Evolutionary conservation across 2,113 vertebrate species (phyloP), one percentile per base, ranked within the genome.

Genomic region (Origma solitaria): DNA sequence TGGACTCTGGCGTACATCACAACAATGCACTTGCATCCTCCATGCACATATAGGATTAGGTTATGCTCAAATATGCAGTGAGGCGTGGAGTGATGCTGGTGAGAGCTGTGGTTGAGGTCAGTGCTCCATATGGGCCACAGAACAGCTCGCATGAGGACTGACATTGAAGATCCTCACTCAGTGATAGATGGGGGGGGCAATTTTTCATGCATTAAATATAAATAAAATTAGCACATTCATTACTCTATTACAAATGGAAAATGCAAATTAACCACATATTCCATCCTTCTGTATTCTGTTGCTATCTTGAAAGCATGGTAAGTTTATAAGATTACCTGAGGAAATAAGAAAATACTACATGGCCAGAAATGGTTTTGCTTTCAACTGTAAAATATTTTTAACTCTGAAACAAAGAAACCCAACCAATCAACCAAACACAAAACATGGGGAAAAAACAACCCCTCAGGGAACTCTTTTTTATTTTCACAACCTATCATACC

Each of bases 361-460:
- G 22, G 30, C 21, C 10, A 38, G 5, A 70, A 72, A 20, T 28
- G 5, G 4, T 47, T 82, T 65, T 93, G n/a, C 11, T 89, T 83
- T 80, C 15, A 53, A 71, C 19, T 21, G 7, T 64, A 49, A 79
- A 78, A 28, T 72, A 64, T 28, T 75, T 87, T 75, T 70, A 58
- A 56, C 30, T 49, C 9, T 51, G 20, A 38, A 80, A 56, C 8
- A 58, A 57, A 27, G 42, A 11, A 22, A 5, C 8, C 1, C 3
- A 62, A 10, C 5, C 7, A 54, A 62, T n/a, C 20, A 54, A 37
- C 6, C 5, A 72, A 80, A 23, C 6, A 47, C 6, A 62, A 42
- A 64, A 31, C 7, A 37, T 13, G 5, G 30, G 33, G 18, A 64
- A 58, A 37, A 58, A 4, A 0, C 1, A 75, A 38, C 1, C 1